Evolutionary conservation across 2,113 vertebrate species (phyloP).

Genomic region (Callipepla squamata): DNA sequence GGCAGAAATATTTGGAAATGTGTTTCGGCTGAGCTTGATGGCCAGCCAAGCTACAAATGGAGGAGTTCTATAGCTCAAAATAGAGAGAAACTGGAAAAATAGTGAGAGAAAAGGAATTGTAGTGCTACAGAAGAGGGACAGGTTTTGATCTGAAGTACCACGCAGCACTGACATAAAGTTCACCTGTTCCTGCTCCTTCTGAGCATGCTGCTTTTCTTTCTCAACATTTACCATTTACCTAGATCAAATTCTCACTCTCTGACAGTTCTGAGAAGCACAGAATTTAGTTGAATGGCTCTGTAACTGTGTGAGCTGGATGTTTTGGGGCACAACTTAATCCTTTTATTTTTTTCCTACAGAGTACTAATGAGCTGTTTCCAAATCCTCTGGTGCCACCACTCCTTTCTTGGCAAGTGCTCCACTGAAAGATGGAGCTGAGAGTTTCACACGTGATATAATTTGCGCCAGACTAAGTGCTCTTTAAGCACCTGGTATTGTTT

Average conservation of each 20-base stretch:
- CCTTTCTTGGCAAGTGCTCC: slow-evolving; percentile 22
- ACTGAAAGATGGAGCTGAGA: background rate
- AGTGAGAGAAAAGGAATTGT: background rate
- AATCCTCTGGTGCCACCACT: slow-evolving; percentile 12
- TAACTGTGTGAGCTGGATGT: background rate
- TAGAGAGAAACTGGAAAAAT: background rate
- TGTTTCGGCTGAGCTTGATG: background rate
- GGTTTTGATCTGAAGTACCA: background rate
- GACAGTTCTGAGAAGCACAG: background rate
- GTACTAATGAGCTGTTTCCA: slow-evolving; percentile 42
- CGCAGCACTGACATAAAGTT: background rate
- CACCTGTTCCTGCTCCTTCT: background rate
- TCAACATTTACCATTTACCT: background rate
- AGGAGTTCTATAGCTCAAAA: background rate
- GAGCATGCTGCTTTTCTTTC: background rate
- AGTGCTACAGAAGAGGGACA: background rate
- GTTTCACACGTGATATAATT: slow-evolving; percentile 10
- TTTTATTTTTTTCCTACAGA: slow-evolving; percentile 21
- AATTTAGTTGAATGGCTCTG: background rate
- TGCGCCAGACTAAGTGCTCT: slow-evolving; percentile 39
- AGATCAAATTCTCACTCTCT: background rate
- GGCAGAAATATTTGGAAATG: background rate
- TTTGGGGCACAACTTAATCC: slow-evolving; percentile 6
- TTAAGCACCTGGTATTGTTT: slow-evolving; percentile 33
- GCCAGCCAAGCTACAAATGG: background rate